phyloP scores from a whole-genome alignment of 2,113 vertebrate species.

The Larimichthys crocea region DNA sequence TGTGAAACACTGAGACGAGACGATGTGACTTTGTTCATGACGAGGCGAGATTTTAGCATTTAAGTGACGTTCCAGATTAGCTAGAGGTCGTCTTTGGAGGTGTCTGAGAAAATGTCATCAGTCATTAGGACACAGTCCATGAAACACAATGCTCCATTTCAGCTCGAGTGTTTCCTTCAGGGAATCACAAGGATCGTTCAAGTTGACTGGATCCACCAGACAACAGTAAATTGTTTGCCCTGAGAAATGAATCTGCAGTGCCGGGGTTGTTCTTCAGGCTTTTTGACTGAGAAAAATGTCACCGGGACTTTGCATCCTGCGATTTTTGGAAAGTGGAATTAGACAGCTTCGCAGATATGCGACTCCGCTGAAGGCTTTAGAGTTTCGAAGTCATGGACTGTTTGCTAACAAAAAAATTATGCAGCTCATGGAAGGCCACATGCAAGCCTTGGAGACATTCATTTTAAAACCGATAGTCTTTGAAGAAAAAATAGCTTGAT shows the following conservation, averaged over 20 bases:
- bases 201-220: conserved; percentile 74
- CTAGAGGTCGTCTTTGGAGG: conserved; percentile 70
- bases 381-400: conserved; percentile 39
- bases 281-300: conserved; percentile 56
- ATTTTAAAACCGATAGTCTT: conserved; percentile 32
- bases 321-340: conserved; percentile 24
- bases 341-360: conserved; percentile 11
- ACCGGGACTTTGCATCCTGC: conserved; percentile 23
- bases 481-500: conserved; percentile 46
- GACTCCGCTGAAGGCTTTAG: conserved; percentile 1
- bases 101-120: conserved; percentile 82
- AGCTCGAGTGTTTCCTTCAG: conserved; percentile 77
- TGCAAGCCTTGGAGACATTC: conserved; percentile 26
- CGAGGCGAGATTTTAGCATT: conserved; percentile 65
- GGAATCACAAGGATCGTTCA: conserved; percentile 75
- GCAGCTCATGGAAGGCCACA: conserved; percentile 48
- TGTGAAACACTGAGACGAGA: conserved; percentile 26
- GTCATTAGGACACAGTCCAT: conserved; percentile 82
- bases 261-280: conserved; percentile 51
- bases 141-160: conserved; percentile 78
- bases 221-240: conserved; percentile 77
- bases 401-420: conserved; percentile 39
- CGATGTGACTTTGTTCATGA: conserved; percentile 48
- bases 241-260: conserved; percentile 68
- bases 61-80: conserved; percentile 61